phyloP scores from a whole-genome alignment of 2,888 invertebrate species.

The Rhopalosiphum nymphaeae region DNA sequence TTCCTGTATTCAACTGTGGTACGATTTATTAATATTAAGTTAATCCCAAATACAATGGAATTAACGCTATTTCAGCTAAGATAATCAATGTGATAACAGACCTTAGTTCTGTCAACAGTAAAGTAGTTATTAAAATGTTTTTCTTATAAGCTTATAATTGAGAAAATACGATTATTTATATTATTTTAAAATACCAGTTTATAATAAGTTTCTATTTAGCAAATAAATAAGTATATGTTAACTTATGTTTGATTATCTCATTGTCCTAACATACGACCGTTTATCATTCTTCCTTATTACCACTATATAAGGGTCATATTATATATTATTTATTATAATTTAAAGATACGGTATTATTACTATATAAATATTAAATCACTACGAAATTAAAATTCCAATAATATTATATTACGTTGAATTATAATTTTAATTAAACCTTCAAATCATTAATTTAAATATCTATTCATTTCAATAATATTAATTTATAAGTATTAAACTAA shows the following conservation, averaged over 20 bases:
- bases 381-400: too few relatives aligned
- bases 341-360: too few relatives aligned
- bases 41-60: neutral
- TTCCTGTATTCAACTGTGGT: neutral
- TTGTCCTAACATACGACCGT: neutral
- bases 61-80: neutral
- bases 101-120: neutral
- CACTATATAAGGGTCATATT: too few relatives aligned
- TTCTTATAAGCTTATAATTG: neutral
- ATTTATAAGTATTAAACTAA: too few relatives aligned
- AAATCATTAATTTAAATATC: too few relatives aligned
- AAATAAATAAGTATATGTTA: neutral
- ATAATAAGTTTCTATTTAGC: neutral
- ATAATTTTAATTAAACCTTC: too few relatives aligned
- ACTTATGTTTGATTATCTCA: neutral
- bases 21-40: neutral
- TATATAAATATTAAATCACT: too few relatives aligned
- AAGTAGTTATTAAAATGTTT: neutral
- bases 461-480: too few relatives aligned
- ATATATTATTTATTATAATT: too few relatives aligned
- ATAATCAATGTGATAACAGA: neutral
- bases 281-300: too few relatives aligned
- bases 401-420: too few relatives aligned
- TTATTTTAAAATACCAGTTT: neutral
- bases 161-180: neutral